Conservation (phyloP, 2,888 invertebrate genomes). For the Cylloceria caligata region DNA sequence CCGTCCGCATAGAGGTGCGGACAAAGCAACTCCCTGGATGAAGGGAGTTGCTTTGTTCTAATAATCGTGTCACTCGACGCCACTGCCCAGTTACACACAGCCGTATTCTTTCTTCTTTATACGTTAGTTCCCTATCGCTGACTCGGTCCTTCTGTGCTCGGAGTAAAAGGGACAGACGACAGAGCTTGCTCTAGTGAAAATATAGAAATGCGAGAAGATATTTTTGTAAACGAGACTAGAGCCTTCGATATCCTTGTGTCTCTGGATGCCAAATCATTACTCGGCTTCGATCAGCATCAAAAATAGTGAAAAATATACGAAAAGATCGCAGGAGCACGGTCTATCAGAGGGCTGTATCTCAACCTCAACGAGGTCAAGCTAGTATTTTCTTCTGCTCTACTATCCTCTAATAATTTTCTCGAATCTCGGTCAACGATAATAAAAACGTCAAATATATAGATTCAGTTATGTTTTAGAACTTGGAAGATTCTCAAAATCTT, state of each 20-base stretch:
- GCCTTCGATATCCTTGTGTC: constrained; percentile 44
- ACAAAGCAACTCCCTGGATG: constrained; percentile 18
- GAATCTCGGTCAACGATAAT: not conserved
- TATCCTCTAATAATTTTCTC: constrained; percentile 21
- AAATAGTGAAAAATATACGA: constrained; percentile 16
- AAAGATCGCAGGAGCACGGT: not conserved
- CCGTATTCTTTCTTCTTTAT: not conserved
- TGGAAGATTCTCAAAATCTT: not conserved
- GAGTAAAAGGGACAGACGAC: not conserved
- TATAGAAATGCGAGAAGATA: constrained; percentile 35
- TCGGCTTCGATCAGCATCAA: constrained; percentile 47
- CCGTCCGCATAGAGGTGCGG: constrained; percentile 9
- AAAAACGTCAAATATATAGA: not conserved
- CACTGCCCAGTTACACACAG: not conserved
- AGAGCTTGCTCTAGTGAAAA: constrained; percentile 27
- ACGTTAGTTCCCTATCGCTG: constrained; percentile 4
- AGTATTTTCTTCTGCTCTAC: constrained; percentile 31
- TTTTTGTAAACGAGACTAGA: constrained; percentile 28
- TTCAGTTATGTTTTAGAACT: not conserved
- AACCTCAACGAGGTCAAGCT: constrained; percentile 40
- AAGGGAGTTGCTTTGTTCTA: constrained; percentile 72
- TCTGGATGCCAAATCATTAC: constrained; percentile 50
- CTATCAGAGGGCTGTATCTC: constrained; percentile 11
- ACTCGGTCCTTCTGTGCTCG: not conserved
- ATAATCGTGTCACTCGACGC: constrained; percentile 63